Evolutionary conservation across 2,888 invertebrate species (phyloP).

Genomic region (Elgonia sp.): DNA sequence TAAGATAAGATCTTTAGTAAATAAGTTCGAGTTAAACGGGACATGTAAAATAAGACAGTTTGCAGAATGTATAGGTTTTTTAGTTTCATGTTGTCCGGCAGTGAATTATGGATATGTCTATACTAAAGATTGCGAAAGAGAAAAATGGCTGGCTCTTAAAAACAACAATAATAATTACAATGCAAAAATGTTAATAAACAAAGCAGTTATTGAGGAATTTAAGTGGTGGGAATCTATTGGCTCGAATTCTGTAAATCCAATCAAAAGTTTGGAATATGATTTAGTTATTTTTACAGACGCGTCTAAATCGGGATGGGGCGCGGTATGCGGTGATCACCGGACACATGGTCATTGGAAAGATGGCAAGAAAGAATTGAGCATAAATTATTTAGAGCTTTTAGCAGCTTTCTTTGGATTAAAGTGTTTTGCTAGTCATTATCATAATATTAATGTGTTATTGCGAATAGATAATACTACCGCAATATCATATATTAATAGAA

Average conservation of each 20-base stretch:
- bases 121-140: slow-evolving; percentile 43
- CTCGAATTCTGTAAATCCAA: slow-evolving; percentile 19
- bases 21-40: slow-evolving; percentile 27
- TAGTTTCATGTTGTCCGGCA: slow-evolving; percentile 50
- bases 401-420: slow-evolving; percentile 71
- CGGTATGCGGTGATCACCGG: not conserved
- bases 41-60: slow-evolving; percentile 33
- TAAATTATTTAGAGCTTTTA: slow-evolving; percentile 64
- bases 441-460: slow-evolving; percentile 11
- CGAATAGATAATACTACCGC: slow-evolving; percentile 18
- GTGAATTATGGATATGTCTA: slow-evolving; percentile 42
- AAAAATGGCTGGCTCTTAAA: slow-evolving; percentile 40
- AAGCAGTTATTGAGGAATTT: slow-evolving; percentile 2
- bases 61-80: slow-evolving; percentile 36
- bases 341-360: slow-evolving; percentile 36
- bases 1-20: not conserved
- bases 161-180: slow-evolving; percentile 36
- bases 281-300: slow-evolving; percentile 63
- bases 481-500: not conserved
- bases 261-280: slow-evolving; percentile 34
- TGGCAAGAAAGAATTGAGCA: slow-evolving; percentile 38
- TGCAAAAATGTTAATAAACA: not conserved
- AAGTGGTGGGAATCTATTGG: slow-evolving; percentile 6
- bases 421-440: slow-evolving; percentile 64
- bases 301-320: not conserved